A percentile compares a stretch with the other conserved stretches of the same genome.
Conservation (phyloP, 2,888 invertebrate species). For the Xestia xanthographa region DNA sequence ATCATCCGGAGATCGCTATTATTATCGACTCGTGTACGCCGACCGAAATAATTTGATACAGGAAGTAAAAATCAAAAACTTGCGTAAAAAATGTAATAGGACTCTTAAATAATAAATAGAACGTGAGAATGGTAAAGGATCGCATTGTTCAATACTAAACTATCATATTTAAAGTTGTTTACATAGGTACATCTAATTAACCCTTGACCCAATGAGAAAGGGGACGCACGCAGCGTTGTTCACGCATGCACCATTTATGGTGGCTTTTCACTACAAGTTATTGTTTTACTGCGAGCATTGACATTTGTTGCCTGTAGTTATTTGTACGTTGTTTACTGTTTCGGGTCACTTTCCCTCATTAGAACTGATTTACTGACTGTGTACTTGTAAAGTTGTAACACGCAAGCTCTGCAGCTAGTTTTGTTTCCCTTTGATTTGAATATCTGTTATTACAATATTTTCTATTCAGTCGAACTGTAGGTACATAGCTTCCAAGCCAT, state of each 20-base stretch:
- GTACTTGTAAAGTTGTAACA: constrained; percentile 37
- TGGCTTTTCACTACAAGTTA: constrained; percentile 51
- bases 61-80: too few relatives aligned
- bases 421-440: constrained; percentile 25
- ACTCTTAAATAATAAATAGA: constrained; percentile 43
- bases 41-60: too few relatives aligned
- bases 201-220: constrained; percentile 64
- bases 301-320: constrained; percentile 39
- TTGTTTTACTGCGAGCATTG: constrained; percentile 43
- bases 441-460: constrained; percentile 4
- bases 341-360: constrained; percentile 52
- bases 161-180: constrained; percentile 53
- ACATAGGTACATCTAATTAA: constrained; percentile 57
- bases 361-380: constrained; percentile 49
- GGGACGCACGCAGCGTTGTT: constrained; percentile 45
- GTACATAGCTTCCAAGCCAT: background rate
- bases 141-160: constrained; percentile 40
- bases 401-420: constrained; percentile 23
- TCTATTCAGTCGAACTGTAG: background rate
- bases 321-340: constrained; percentile 39
- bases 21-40: too few relatives aligned
- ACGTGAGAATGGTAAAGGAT: constrained; percentile 45
- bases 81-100: too few relatives aligned
- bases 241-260: constrained; percentile 46
- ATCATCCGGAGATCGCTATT: too few relatives aligned